Conservation (phyloP, 2,797 vertebrate species). For the Odontamblyopus rebecca region DNA sequence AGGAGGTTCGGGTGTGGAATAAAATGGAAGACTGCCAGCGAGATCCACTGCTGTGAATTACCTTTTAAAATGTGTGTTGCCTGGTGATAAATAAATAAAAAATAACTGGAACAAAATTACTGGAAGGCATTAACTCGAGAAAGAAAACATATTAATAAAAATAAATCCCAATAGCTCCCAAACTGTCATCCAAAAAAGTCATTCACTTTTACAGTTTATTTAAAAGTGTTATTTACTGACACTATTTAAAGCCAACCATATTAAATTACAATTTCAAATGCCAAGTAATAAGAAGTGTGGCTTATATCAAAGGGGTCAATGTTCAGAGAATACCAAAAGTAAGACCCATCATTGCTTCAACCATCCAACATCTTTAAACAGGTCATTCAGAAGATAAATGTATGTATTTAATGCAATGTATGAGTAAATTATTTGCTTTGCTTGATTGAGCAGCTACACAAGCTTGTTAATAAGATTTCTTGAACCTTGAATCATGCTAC, state of each 20-base stretch:
- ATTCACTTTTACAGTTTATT: neutral
- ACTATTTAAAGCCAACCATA: neutral
- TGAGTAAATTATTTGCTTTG: neutral
- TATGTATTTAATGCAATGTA: neutral
- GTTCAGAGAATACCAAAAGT: neutral
- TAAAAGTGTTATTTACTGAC: neutral
- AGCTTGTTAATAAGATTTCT: slow-evolving; percentile 4
- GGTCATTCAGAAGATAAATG: neutral
- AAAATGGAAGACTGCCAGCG: slow-evolving; percentile 8
- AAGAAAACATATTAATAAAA: neutral
- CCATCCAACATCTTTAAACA: neutral
- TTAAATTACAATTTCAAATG: neutral
- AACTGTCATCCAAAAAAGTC: neutral
- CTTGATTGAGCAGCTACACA: slow-evolving; percentile 7
- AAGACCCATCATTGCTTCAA: neutral
- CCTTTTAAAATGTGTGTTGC: slow-evolving; percentile 1
- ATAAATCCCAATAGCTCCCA: neutral
- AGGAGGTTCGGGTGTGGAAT: neutral
- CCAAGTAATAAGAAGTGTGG: neutral
- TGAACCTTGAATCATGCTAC: slow-evolving; percentile 37
- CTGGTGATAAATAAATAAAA: neutral
- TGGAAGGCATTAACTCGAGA: neutral
- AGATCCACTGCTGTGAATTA: slow-evolving; percentile 1
- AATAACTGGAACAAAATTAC: neutral
- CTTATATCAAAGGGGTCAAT: neutral